Base-by-base conservation (phyloP, 2,888 invertebrate species). In the Ophion slaviceki region DNA sequence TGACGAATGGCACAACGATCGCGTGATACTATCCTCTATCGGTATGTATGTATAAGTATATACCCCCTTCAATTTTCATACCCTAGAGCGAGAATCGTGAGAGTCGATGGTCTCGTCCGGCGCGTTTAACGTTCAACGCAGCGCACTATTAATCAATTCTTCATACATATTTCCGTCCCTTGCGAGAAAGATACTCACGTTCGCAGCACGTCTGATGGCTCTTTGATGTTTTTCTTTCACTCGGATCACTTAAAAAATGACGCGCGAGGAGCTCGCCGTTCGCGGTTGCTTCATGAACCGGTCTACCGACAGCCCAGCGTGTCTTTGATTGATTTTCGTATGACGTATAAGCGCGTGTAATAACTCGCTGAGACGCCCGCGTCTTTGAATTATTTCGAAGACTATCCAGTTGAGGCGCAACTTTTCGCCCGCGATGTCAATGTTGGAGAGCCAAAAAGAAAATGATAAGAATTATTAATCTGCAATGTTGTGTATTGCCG, bases 81-180 rank as follows among this genome's bases (percentile, higher is more conserved):
- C 64, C 86, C 64, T 57, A 59, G 59, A 78, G 80, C 72, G 75
- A 71, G 71, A 64, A 71, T 72, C 64, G 57, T 68, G 67, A 74
- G 53, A 71, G 64, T 87, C 68, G 75, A 66, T 80, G 80, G 67
- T 68, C 72, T 83, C 77, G 61, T 83, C 70, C 62, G 78, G 84
- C 75, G 72, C 85, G 84, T 76, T 80, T 81, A 64, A 74, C 71
- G 85, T 74, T 74, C 57, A 76, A 68, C 67, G 74, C 79, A 77
- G 75, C 72, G 71, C 64, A 87, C 89, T 88, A 89, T 89, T 87
- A 88, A 89, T 89, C 89, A 88, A 76, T 87, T 85, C 64, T 80
- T 77, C 53, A 80, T 84, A 86, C 79, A 84, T 78, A 87, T 85
- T 86, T 81, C 88, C 82, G 87, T 84, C 82, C 59, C 82, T 47